Conservation (phyloP, 2,113 vertebrate species). For the Herpailurus yagouaroundi region DNA sequence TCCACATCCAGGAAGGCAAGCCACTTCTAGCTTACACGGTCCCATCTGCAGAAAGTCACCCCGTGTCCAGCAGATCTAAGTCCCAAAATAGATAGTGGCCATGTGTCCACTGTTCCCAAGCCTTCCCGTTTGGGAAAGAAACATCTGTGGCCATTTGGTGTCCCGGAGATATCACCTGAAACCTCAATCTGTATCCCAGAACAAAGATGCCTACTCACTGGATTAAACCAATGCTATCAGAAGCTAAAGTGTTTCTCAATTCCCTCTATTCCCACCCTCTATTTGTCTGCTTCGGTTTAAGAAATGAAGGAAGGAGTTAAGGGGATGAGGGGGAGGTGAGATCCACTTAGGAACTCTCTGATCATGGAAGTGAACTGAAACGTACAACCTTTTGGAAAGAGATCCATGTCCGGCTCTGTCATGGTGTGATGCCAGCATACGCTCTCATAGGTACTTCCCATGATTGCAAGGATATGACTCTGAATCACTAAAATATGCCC, state of each 20-base stretch:
- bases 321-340: rapidly evolving
- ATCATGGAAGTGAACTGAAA: neutral
- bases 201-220: neutral
- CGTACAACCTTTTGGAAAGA: neutral
- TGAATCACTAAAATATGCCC: neutral
- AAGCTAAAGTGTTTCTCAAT: neutral
- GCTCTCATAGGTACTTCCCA: neutral
- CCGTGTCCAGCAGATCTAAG: neutral
- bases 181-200: neutral
- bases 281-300: neutral
- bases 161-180: neutral
- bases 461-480: neutral
- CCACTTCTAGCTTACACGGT: neutral
- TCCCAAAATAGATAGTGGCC: neutral
- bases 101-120: neutral
- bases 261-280: neutral
- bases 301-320: neutral
- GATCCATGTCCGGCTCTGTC: neutral
- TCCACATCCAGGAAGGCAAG: neutral
- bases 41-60: neutral
- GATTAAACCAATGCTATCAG: neutral
- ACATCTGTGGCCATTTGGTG: neutral
- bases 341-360: neutral
- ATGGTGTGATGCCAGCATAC: rapidly evolving
- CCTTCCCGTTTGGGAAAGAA: neutral